phyloP scores from a whole-genome alignment of 2,797 vertebrate genomes.

The Diplodus sargus region DNA sequence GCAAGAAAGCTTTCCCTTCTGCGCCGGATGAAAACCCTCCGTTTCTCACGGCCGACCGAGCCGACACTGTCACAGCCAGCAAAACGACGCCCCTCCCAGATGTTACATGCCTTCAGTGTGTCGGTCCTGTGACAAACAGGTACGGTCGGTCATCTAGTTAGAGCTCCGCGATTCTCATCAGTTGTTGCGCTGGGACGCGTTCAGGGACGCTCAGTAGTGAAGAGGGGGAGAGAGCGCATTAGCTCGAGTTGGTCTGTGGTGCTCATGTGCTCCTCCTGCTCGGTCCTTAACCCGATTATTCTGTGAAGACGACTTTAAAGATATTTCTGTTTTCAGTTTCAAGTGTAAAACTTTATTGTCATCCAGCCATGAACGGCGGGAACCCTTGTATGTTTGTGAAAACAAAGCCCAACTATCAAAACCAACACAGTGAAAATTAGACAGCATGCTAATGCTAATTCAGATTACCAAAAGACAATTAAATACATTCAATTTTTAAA shows the following conservation, averaged over 20 bases:
- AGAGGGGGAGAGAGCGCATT: no score
- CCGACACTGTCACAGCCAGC: constrained; percentile 48
- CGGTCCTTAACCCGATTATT: not conserved
- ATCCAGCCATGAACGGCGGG: no score
- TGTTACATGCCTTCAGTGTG: constrained; percentile 49
- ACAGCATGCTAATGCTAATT: not conserved
- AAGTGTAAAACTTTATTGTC: no score
- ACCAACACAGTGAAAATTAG: not conserved
- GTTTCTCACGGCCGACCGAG: constrained; percentile 15
- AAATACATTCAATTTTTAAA: not conserved
- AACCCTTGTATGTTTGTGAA: not conserved
- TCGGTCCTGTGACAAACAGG: constrained; percentile 2
- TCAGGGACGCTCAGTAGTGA: constrained; percentile 1
- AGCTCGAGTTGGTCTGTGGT: no score
- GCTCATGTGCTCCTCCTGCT: no score
- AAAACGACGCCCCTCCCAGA: constrained; percentile 63
- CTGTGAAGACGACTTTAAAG: not conserved
- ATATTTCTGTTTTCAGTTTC: not conserved
- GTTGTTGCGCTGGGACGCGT: constrained; percentile 35
- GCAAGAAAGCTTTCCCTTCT: constrained; percentile 49
- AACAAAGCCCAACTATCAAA: not conserved
- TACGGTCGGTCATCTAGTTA: not conserved
- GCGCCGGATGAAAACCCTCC: constrained; percentile 55
- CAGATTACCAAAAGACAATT: no score
- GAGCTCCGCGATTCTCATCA: not conserved